These are phyloP conservation scores for Ifrita kowaldi DNA, from an alignment of 2,113 vertebrate species.

Conservation along the genomic window DNA sequence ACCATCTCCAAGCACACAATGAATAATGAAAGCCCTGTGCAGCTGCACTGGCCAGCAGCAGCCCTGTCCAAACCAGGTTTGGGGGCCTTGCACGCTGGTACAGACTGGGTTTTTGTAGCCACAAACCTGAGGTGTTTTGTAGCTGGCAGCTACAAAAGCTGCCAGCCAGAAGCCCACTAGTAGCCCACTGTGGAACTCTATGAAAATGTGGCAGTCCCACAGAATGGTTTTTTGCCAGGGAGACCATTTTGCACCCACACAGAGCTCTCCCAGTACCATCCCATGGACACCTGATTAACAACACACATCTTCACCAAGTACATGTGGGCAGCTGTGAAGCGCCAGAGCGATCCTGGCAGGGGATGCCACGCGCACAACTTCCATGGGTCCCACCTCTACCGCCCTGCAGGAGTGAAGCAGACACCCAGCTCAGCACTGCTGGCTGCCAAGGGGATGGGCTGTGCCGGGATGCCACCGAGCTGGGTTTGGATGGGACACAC, in stretches of 20 bases:
- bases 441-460: background rate
- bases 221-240: background rate
- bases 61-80: background rate
- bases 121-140: fast-evolving
- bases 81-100: background rate
- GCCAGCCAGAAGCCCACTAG: background rate
- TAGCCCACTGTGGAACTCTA: background rate
- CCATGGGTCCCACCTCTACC: background rate
- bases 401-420: background rate
- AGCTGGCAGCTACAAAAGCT: background rate
- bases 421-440: background rate
- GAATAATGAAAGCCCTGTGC: background rate
- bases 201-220: background rate
- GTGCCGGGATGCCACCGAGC: background rate
- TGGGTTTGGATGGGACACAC: background rate
- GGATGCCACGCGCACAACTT: background rate
- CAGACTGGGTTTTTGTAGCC: background rate
- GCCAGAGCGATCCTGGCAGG: background rate
- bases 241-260: background rate
- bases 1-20: background rate
- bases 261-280: background rate
- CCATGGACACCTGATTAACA: background rate
- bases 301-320: background rate
- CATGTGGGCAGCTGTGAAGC: background rate
- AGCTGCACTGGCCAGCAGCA: background rate